Percentiles rank a stretch among this genome's conserved stretches.
Evolutionary conservation across 2,113 vertebrate species (phyloP).

Genomic region (Oxyruncus cristatus): DNA sequence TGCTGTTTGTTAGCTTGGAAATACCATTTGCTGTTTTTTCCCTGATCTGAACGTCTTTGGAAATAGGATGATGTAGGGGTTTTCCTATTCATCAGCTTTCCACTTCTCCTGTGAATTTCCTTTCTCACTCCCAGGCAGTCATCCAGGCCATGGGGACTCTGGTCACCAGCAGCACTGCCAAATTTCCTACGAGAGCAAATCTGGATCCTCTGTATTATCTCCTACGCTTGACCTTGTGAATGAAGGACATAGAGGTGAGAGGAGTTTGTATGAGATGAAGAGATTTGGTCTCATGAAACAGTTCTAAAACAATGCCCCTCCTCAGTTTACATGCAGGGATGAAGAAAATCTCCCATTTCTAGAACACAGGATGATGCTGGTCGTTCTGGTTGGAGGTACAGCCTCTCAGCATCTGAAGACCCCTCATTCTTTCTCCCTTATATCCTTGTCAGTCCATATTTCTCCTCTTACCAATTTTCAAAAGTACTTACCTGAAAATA

Average conservation of each 20-base stretch:
- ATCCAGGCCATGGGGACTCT: background rate
- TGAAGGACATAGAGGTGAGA: background rate
- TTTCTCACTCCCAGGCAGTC: background rate
- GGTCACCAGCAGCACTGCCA: background rate
- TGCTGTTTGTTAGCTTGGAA: background rate
- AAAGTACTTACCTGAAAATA: background rate
- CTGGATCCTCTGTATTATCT: background rate
- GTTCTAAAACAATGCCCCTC: background rate
- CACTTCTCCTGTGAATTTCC: background rate
- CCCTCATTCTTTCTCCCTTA: background rate
- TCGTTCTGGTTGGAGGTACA: background rate
- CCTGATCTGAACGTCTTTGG: background rate
- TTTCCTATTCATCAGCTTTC: slow-evolving; percentile 24
- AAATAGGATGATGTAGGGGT: background rate
- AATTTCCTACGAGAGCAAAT: background rate
- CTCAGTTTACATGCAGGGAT: background rate
- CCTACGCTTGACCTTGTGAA: background rate
- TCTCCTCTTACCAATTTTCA: background rate
- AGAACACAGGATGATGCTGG: background rate
- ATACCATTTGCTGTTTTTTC: background rate
- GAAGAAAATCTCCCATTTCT: background rate
- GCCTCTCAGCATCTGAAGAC: background rate
- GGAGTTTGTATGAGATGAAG: background rate
- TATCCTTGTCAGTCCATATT: background rate
- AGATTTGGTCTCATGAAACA: background rate